These are phyloP conservation scores for Leucophenga montana DNA, from an alignment of 2,888 invertebrate species.

Conservation along the genomic window DNA sequence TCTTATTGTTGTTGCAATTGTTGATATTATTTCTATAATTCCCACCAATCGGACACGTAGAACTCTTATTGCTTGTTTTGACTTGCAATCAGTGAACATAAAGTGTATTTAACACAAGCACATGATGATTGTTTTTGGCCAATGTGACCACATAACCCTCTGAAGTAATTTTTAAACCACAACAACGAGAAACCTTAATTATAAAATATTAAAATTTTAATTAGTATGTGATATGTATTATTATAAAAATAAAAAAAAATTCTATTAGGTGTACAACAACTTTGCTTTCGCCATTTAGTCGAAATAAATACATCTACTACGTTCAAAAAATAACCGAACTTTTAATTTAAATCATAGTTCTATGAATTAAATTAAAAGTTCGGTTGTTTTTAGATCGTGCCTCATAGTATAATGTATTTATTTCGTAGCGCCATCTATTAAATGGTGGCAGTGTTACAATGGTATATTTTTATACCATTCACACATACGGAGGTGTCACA, in stretches of 20 bases:
- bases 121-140: conserved; percentile 99
- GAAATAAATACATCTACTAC: no score
- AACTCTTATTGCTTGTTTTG: conserved; percentile 62
- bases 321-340: no score
- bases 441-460: no score
- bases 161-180: conserved; percentile 96
- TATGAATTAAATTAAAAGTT: no score
- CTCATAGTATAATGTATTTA: no score
- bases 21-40: conserved; percentile 39
- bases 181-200: conserved; percentile 94
- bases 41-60: conserved; percentile 16
- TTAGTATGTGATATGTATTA: conserved; percentile 4
- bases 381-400: no score
- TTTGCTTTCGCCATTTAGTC: no score
- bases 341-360: no score
- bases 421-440: no score
- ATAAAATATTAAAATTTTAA: neutral
- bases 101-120: conserved; percentile 94
- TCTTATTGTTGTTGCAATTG: conserved; percentile 36
- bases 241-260: conserved; percentile 3
- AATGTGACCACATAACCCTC: conserved; percentile 96
- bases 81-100: conserved; percentile 88
- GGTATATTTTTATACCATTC: no score
- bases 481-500: no score
- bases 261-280: neutral